Base-by-base conservation (phyloP, 2,113 vertebrate species). In the Dicrurus megarhynchus region DNA sequence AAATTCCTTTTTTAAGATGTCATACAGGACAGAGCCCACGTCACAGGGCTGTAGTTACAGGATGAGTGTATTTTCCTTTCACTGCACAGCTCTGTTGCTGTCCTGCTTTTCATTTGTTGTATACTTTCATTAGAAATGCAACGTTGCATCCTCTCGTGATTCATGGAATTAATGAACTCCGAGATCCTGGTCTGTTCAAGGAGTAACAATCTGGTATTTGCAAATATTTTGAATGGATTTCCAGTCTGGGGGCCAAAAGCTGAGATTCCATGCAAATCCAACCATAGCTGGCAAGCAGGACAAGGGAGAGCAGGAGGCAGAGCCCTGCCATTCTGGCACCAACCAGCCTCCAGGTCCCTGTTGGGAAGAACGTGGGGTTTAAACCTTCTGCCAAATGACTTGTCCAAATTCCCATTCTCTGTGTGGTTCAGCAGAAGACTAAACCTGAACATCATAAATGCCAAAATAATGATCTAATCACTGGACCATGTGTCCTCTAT, bases 381-480 rank as follows among this genome's bases (percentile, higher is more conserved):
- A 57, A 90, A 60, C 79, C 75, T 82, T 39, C 81, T 95, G 95
- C 87, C 95, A 94, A 67, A 60, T 1, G 22, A 55, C 63, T 90
- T 60, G 52, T 93, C 78, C 88, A 46, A 83, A 90, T 90, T 81
- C 90, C 56, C 85, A 12, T 74, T 92, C 82, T 71, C n/a, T 53
- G 47, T 20, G 44, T 78, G 90, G 73, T 28, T 95, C 76, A 89
- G 83, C 83, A 81, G 71, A 95, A 82, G 89, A 78, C 84, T 84
- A 90, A 96, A 75, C 68, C 88, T 73, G 71, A 70, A 9, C 83
- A 74, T 69, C 92, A 49, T 92, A 93, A 89, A 81, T 94, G 83
- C 93, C 85, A 94, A 74, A 93, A 78, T 71, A 93, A 88, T 75
- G 76, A 92, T 95, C 80, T 81, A 75, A 81, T 96, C 93, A 90